Conservation (phyloP, 1,140 invertebrate species). For the Contarinia nasturtii region DNA sequence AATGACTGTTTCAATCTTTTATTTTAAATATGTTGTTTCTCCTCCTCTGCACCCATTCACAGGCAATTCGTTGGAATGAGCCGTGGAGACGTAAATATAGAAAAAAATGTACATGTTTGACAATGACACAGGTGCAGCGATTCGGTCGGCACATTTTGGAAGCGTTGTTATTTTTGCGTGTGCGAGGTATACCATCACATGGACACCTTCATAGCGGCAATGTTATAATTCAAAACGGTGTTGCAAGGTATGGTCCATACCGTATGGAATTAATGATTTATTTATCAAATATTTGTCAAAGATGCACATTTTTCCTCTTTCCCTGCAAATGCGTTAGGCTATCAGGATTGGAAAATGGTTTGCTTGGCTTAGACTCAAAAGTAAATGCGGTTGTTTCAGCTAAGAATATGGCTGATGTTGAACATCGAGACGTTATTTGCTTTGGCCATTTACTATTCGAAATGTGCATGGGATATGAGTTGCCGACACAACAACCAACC, state of each 20-base stretch:
- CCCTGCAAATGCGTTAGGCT: conserved; percentile 29
- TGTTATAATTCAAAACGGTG: background rate
- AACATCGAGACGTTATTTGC: background rate
- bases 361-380: background rate
- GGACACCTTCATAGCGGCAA: background rate
- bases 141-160: background rate
- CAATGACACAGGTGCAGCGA: background rate
- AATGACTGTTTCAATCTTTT: background rate
- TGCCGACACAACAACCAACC: background rate
- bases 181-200: background rate
- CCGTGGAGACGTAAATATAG: background rate
- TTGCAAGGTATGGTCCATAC: background rate
- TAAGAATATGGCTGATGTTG: background rate
- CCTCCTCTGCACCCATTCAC: background rate
- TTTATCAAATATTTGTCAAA: background rate
- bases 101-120: background rate
- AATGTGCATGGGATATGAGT: background rate
- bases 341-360: conserved; percentile 1
- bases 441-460: background rate
- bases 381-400: background rate
- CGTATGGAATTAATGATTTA: too few species aligned
- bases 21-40: background rate
- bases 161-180: background rate
- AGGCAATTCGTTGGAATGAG: background rate
- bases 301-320: conserved; percentile 1